Base-by-base conservation (phyloP, 2,113 vertebrate genomes). In the Mustela nigripes region DNA sequence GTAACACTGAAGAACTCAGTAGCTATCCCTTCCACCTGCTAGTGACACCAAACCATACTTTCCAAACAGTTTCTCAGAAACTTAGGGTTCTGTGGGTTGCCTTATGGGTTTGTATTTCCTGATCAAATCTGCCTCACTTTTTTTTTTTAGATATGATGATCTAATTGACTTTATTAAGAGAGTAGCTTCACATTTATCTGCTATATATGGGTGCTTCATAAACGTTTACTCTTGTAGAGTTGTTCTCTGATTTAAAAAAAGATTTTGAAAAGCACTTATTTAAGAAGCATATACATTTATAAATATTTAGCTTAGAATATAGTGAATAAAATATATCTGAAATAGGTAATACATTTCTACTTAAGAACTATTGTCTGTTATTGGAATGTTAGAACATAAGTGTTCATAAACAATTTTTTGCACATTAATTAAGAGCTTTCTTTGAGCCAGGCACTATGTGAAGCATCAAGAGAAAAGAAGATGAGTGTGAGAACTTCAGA, bases 201-300 rank as follows among this genome's bases (percentile, higher is more conserved):
- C 56, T 79, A 31, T 45, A 7, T 79, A 15, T 69, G 58, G 31
- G 60, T 78, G 69, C 7, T 58, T 48, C 36, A 58, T 39, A 79
- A 90, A 91, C 31, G 58, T 85, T 91, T 95, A 91, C 36, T 36
- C 39, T 96, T 92, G 14, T 62, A 73, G n/a, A 88, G 11, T 15
- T 62, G 10, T 33, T 83, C 48, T 83, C 58, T 65, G 31, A 83
- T 45, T 88, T 81, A 7, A 74, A 89, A 31, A 63, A 82, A 0
- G 4, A 26, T 56, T 90, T 91, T 91, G 50, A 63, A 94, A 91
- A 91, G 36, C 24, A 79, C 19, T 76, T 91, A 39, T 62, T 39
- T 95, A 91, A 83, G 69, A 90, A 67, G 65, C 45, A 60, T 3
- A 71, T 33, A 18, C 10, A 56, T 91, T 94, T 80, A 26, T 79